phyloP scores from a whole-genome alignment of 2,797 vertebrate species.

The Spheniscus humboldti region DNA sequence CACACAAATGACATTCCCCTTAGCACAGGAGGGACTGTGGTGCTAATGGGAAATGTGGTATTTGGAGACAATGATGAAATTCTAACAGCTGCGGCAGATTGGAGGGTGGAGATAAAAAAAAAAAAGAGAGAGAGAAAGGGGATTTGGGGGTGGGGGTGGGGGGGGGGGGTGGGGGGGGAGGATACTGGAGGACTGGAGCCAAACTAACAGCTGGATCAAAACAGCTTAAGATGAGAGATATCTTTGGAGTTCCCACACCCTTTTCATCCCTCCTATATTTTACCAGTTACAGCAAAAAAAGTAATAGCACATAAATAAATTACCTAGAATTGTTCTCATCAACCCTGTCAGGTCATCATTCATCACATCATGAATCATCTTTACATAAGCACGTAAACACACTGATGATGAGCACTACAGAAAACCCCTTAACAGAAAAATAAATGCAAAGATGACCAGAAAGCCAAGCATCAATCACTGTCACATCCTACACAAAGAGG shows the following conservation, averaged over 20 bases:
- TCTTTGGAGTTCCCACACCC: constrained; percentile 13
- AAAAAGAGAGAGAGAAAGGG: neutral
- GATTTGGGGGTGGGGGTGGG: too few species aligned
- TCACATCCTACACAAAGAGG: neutral
- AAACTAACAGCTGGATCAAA: constrained; percentile 44
- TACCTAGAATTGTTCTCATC: neutral
- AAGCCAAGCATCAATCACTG: neutral
- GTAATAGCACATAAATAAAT: neutral
- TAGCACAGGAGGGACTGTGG: neutral
- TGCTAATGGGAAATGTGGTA: neutral
- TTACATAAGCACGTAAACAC: neutral
- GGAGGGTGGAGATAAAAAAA: neutral
- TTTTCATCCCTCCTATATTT: neutral
- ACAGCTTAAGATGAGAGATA: neutral
- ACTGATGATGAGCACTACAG: neutral
- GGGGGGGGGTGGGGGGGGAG: too few species aligned
- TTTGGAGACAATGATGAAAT: constrained; percentile 29
- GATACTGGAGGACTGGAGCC: neutral
- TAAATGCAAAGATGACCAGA: neutral
- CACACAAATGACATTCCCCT: neutral
- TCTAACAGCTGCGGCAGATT: constrained; percentile 47
- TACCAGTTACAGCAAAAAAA: neutral
- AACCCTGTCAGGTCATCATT: neutral
- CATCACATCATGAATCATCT: neutral
- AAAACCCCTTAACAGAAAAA: neutral